Base-by-base conservation (phyloP, 2,113 vertebrate genomes). In the Pyxicephalus adspersus region DNA sequence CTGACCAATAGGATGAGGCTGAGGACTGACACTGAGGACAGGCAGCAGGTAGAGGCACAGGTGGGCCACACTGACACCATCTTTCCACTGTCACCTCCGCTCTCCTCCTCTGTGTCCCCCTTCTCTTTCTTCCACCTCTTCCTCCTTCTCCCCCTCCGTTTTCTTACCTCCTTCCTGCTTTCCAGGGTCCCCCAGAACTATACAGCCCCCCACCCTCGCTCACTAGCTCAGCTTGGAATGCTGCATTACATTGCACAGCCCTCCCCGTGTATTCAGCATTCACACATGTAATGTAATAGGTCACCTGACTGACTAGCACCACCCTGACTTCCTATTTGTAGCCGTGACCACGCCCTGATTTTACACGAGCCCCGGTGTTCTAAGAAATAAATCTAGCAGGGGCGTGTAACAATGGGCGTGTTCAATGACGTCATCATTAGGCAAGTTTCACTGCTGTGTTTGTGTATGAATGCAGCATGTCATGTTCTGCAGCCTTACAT, bases 91-190 rank as follows among this genome's bases (percentile, higher is more conserved):
- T 55, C 28, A 4, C 25, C n/a, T 11, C 23, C 23, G 73, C 54
- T 34, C 17, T 60, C 55, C 31, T 64, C 19, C 3, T 57, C 20
- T 16, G 0, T 19, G 23, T n/a, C 18, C 5, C 57, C 51, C 0
- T 54, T 34, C 20, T 7, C 28, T n/a, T 52, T 20, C 4, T 83
- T 61, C 45, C 38, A 68, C 31, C 64, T 28, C 67, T 77, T 77
- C 38, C 19, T 83, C 9, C 60, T 16, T 52, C 57, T 78, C 50
- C 45, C 23, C 45, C 66, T 54, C 26, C 66, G 67, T 64, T 54
- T 70, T 28, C 82, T 71, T 4, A 71, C 60, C 45, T 55, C 28
- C 55, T 64, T 31, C 61, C 52, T 23, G 17, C 45, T 71, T 64
- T 83, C 73, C 65, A 68, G 66, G 31, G 38, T 20, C 66, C 29